Evolutionary conservation across 2,113 vertebrate species (phyloP), one percentile per base, ranked within the genome.

Genomic region (Chloebia gouldiae): DNA sequence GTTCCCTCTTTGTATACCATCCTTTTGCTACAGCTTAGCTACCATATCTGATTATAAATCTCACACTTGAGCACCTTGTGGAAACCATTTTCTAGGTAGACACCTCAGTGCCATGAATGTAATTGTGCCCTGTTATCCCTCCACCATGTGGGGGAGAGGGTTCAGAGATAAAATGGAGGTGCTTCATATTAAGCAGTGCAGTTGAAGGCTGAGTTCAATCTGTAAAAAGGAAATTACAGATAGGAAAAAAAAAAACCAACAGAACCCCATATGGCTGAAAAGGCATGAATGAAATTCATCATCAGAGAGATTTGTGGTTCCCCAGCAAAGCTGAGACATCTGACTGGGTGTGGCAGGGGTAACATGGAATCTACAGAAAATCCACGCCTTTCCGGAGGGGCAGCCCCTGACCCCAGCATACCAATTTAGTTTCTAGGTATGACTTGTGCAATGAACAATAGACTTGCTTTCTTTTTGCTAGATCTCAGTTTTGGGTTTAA

Each of bases 311-410:
- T 47, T 6, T 68, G 14, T 69, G 49, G 33, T 47, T 23, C 33
- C 35, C 54, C 27, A 61, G 11, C 0, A 1, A 13, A 19, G 30
- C 47, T 30, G 66, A 66, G 54, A 35, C 1, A 0, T 53, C 42
- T 61, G 54, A 22, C 20, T 37, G 37, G 30, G 37, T 7, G 13
- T 54, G 39, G 2, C 1, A 0, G 6, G 7, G 21, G 12, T 5
- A 3, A 80, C 11, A 49, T 0, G 6, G 63, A 40, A 35, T 47
- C 27, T 57, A 15, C 15, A 70, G 66, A 61, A 71, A 66, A 68
- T 35, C 53, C 7, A 2, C 27, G 23, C 17, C 4, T 60, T 65
- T 51, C 65, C 64, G 69, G 11, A 56, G 54, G 30, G 21, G n/a
- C 40, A 72, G 37, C 22, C 33, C 33, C 40, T 8, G 6, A 33